Base-by-base conservation (phyloP, 2,113 vertebrate genomes). In the Bufo bufo region DNA sequence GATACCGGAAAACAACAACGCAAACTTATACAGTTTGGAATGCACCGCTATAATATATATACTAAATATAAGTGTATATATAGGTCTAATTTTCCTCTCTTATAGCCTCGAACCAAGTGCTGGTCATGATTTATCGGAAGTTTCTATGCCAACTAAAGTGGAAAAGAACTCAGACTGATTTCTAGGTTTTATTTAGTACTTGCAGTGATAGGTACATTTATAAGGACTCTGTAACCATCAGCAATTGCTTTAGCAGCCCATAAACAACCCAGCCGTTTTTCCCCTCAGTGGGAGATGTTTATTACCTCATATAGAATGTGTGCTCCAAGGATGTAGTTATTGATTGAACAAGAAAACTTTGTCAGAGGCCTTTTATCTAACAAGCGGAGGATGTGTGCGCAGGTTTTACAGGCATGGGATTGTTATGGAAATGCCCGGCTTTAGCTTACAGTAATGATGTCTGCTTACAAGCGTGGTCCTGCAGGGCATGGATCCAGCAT, bases 271-370 rank as follows among this genome's bases (percentile, higher is more conserved):
- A 82, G 71, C 83, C 91, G 87, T 92, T 91, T 91, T 84, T 82
- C 87, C 91, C 88, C 90, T 87, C 91, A 90, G 88, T 89, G 90
- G 91, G 91, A 92, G 89, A 90, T 90, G 90, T 88, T 94, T 93
- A 93, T 92, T 93, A 87, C 89, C 90, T 92, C 89, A 85, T 90
- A 92, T 88, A 92, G 90, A 88, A 84, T 91, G 90, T 90, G 87
- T 83, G 90, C 75, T 90, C 84, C 86, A 91, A 89, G 90, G 90
- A 92, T 92, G 91, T 90, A 90, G 82, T 90, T 93, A 91, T 89
- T 92, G 91, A 91, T 93, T 93, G 91, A 93, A 91, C 91, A 92
- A 90, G 91, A 89, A 93, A 93, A 92, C 87, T 90, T 90, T 1
- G 0, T 87, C 84, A 66, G 0, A 69, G 81, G 88, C 90, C 91